phyloP scores from a whole-genome alignment of 2,113 vertebrate species.

The Myocastor coypus region DNA sequence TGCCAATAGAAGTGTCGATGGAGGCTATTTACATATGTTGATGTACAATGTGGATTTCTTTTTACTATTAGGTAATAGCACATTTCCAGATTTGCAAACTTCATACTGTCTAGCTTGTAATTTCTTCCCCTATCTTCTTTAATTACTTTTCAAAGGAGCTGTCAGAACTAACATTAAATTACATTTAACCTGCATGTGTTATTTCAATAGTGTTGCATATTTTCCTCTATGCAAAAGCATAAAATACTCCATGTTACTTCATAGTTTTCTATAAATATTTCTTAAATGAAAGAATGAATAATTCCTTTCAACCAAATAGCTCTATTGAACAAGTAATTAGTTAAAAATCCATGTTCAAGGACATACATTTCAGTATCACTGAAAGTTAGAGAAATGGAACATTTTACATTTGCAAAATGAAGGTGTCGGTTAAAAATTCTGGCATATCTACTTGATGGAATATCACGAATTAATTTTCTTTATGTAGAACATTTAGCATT shows the following conservation, averaged over 20 bases:
- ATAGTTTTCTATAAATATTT: neutral
- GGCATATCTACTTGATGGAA: neutral
- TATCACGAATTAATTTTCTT: constrained; percentile 30
- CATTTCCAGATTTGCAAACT: neutral
- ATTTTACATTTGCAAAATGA: neutral
- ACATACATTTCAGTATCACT: neutral
- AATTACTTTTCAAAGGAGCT: constrained; percentile 8
- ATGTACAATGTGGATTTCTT: neutral
- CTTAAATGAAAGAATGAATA: neutral
- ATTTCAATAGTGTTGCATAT: neutral
- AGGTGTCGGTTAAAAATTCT: neutral
- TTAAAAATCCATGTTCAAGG: neutral
- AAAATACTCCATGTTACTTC: neutral
- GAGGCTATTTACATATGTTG: neutral
- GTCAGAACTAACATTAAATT: neutral
- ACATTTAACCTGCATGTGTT: neutral
- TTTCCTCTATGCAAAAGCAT: neutral
- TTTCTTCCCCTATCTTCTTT: neutral
- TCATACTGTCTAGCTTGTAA: neutral
- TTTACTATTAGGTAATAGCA: neutral
- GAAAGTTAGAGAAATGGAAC: neutral
- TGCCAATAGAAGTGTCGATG: neutral
- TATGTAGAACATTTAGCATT: neutral
- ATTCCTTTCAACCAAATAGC: neutral
- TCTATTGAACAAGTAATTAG: neutral